These are phyloP conservation scores for Cyprinodon tularosa DNA, from an alignment of 2,113 vertebrate genomes.

Conservation along the genomic window DNA sequence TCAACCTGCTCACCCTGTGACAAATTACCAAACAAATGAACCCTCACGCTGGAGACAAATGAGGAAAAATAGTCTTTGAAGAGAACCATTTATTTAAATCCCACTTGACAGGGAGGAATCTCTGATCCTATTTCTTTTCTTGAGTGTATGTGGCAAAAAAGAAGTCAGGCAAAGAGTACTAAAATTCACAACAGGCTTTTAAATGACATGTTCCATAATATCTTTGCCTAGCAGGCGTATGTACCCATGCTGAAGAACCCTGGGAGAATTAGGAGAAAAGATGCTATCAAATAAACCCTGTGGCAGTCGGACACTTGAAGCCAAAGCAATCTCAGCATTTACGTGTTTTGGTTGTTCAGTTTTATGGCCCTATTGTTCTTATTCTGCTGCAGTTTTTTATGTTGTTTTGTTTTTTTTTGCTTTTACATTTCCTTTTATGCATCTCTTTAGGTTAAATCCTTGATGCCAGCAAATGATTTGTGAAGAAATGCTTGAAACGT, in stretches of 20 bases:
- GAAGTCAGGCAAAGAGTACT: conserved; percentile 43
- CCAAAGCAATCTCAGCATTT: conserved; percentile 16
- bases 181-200: conserved; percentile 56
- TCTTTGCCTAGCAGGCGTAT: conserved; percentile 28
- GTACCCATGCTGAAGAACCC: conserved; percentile 29
- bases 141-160: conserved; percentile 42
- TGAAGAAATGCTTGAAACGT: conserved; percentile 62
- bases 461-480: conserved; percentile 57
- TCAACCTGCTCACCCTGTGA: conserved; percentile 52
- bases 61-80: conserved; percentile 76
- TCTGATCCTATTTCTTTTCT: conserved; percentile 63
- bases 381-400: conserved; percentile 27
- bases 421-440: conserved; percentile 18
- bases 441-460: conserved; percentile 19
- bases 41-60: conserved; percentile 69
- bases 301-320: conserved; percentile 21
- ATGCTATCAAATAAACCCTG: conserved; percentile 37
- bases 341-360: conserved; percentile 29
- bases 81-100: conserved; percentile 75
- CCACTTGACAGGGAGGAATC: conserved; percentile 60
- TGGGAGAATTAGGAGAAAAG: conserved; percentile 41
- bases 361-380: conserved; percentile 10
- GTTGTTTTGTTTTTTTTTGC: no score
- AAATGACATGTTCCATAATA: conserved; percentile 65
- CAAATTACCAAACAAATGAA: conserved; percentile 78